phyloP scores from a whole-genome alignment of 2,888 invertebrate genomes.

The Falcaria lacertinaria region DNA sequence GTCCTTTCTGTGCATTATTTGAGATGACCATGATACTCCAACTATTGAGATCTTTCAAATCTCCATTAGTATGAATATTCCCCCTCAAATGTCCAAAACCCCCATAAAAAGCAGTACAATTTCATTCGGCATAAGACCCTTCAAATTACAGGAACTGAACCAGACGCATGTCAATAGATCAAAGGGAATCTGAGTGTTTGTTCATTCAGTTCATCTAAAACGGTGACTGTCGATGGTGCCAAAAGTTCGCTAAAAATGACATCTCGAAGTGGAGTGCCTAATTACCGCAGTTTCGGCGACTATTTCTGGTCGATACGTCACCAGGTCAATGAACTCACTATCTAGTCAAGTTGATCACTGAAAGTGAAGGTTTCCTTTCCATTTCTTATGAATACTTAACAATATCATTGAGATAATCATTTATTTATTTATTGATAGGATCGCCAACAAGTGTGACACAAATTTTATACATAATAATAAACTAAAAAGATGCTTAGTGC shows the following conservation, averaged over 20 bases:
- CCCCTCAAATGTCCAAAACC: neutral
- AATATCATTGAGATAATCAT: too few relatives aligned
- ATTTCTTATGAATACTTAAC: neutral
- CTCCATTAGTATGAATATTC: neutral
- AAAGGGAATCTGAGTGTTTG: conserved; percentile 12
- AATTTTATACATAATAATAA: too few relatives aligned
- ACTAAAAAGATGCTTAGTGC: too few relatives aligned
- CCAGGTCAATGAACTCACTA: conserved; percentile 30
- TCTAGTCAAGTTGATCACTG: neutral
- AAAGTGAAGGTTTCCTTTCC: neutral
- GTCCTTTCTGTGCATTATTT: too few relatives aligned
- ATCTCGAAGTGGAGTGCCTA: conserved; percentile 45
- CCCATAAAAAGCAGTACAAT: neutral
- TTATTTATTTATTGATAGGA: too few relatives aligned
- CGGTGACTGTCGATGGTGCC: conserved; percentile 36
- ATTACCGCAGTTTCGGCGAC: conserved; percentile 26
- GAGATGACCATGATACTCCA: too few relatives aligned
- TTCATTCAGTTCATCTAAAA: conserved; percentile 21
- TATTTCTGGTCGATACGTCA: conserved; percentile 35
- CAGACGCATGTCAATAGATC: conserved; percentile 14
- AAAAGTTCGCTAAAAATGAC: conserved; percentile 53
- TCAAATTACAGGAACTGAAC: neutral
- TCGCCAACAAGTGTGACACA: too few relatives aligned
- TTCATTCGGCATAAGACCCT: neutral
- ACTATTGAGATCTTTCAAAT: neutral